Conservation (phyloP, 2,113 vertebrate genomes). For the Zingel zingel region DNA sequence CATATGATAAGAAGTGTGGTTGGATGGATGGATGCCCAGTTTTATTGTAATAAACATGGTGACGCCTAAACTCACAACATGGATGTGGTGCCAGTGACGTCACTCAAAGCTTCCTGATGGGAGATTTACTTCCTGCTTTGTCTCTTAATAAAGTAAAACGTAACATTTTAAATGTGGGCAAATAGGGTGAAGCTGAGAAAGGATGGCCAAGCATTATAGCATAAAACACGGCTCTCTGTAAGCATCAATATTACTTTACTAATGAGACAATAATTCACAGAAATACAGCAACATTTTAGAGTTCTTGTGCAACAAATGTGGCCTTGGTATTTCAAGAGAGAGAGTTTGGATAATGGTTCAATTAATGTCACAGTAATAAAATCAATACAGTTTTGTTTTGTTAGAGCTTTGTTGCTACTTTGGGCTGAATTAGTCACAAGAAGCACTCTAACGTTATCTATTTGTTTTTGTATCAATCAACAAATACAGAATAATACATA, state of each 20-base stretch:
- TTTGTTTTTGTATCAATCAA: neutral
- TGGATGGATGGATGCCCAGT: neutral
- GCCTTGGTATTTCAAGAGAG: neutral
- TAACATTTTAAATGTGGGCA: neutral
- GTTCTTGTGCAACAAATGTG: neutral
- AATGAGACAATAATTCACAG: neutral
- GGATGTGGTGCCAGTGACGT: neutral
- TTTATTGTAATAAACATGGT: neutral
- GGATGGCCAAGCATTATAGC: neutral
- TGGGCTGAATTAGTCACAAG: too few relatives aligned
- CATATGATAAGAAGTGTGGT: neutral
- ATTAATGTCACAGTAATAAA: neutral
- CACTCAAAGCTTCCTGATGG: neutral
- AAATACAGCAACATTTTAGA: neutral
- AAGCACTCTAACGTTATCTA: neutral
- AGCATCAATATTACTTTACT: neutral
- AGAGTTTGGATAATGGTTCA: neutral
- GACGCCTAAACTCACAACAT: neutral
- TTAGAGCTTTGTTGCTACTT: neutral
- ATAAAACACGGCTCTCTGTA: neutral
- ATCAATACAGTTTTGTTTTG: neutral
- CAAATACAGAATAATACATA: neutral
- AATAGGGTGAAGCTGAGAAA: neutral
- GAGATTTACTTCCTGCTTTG: neutral
- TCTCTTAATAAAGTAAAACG: neutral